Percentiles rank a stretch among this genome's conserved stretches.
Evolutionary conservation across 2,888 invertebrate genomes (phyloP).

Genomic region (Ormia ochracea): DNA sequence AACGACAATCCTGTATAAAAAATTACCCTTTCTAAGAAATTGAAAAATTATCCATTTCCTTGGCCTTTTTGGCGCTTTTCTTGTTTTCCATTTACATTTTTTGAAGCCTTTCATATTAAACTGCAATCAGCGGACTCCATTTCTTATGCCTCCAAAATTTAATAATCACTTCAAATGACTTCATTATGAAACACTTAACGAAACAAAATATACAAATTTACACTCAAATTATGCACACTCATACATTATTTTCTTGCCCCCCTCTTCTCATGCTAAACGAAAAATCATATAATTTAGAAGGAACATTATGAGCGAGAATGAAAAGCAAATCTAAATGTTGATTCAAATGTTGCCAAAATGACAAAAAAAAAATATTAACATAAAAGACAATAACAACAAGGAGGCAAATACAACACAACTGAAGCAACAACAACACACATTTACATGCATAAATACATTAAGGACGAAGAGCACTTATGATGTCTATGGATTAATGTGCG

Average conservation of each 20-base stretch:
- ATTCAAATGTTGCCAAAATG: constrained; percentile 26
- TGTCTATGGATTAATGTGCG: neutral
- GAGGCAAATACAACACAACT: constrained; percentile 21
- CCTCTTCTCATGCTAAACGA: neutral
- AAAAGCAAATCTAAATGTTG: neutral
- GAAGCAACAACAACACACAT: constrained; percentile 48
- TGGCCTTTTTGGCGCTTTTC: neutral
- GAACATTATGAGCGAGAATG: constrained; percentile 13
- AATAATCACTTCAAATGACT: constrained; percentile 57
- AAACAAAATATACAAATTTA: constrained; percentile 1
- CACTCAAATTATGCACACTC: constrained; percentile 33
- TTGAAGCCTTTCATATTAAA: neutral
- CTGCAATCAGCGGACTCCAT: neutral
- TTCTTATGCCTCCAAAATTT: neutral
- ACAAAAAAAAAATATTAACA: neutral
- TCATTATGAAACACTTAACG: constrained; percentile 55
- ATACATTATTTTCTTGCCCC: constrained; percentile 16
- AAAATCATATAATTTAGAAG: constrained; percentile 26
- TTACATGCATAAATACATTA: constrained; percentile 60
- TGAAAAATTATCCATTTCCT: too few species aligned
- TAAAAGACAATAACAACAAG: constrained; percentile 11
- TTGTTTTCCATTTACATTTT: neutral
- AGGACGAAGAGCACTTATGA: constrained; percentile 56
- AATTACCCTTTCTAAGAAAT: too few species aligned
- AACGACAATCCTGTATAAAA: too few species aligned